Evolutionary conservation across 2,888 invertebrate genomes (phyloP).

Genomic region (Cataglyphis cursor): DNA sequence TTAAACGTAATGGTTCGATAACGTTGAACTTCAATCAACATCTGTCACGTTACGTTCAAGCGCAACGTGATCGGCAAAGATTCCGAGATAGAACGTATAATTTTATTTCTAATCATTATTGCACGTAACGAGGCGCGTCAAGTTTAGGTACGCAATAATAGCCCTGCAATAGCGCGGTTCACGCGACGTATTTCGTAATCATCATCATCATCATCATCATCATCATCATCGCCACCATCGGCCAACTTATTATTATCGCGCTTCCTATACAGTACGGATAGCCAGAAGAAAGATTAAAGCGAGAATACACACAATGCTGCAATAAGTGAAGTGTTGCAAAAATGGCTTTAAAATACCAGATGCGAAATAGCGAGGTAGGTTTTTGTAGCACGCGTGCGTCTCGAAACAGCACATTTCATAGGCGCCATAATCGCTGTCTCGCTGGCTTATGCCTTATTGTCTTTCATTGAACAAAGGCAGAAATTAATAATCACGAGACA

Average conservation of each 20-base stretch:
- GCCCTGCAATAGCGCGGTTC: constrained; percentile 40
- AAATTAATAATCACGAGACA: constrained; percentile 57
- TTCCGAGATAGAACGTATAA: constrained; percentile 38
- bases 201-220: constrained; percentile 42
- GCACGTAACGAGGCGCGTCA: constrained; percentile 50
- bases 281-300: constrained; percentile 15
- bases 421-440: constrained; percentile 51
- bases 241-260: constrained; percentile 48
- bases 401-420: constrained; percentile 23
- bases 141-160: constrained; percentile 51
- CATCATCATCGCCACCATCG: background rate
- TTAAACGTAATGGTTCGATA: constrained; percentile 9
- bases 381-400: constrained; percentile 36
- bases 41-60: constrained; percentile 34
- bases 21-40: constrained; percentile 21
- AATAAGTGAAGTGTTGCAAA: constrained; percentile 12
- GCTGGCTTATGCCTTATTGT: constrained; percentile 45
- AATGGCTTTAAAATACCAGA: constrained; percentile 18
- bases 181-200: constrained; percentile 30
- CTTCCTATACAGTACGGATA: constrained; percentile 6
- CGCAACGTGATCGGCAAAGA: constrained; percentile 23
- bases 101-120: constrained; percentile 54
- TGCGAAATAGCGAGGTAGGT: constrained; percentile 5
- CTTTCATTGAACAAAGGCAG: constrained; percentile 54
- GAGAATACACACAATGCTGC: constrained; percentile 38